Evolutionary conservation across 2,888 invertebrate genomes (phyloP).

Genomic region (Acronicta alni): DNA sequence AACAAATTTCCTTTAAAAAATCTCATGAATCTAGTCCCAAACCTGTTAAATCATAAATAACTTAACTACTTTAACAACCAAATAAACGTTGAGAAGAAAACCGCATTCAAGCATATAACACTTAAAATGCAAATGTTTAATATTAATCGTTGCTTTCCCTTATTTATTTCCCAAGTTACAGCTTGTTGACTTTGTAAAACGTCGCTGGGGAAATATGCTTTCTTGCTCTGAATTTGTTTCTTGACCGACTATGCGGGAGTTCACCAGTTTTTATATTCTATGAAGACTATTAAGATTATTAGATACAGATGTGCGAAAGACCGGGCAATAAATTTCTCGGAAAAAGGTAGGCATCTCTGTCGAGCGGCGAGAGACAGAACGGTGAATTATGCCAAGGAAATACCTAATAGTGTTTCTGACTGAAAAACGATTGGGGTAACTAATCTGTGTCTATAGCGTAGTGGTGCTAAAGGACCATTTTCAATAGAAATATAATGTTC

Average conservation of each 20-base stretch:
- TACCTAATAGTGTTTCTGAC: no score
- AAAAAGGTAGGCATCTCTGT: neutral
- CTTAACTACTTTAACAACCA: conserved; percentile 10
- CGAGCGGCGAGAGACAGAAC: no score
- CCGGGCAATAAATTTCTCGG: neutral
- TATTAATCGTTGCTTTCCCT: conserved; percentile 81
- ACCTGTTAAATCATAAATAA: conserved; percentile 1
- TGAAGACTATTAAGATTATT: conserved; percentile 20
- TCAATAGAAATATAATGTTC: no score
- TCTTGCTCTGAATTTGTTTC: conserved; percentile 79
- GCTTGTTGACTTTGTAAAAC: conserved; percentile 86
- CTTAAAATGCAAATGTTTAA: conserved; percentile 71
- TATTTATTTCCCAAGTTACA: conserved; percentile 86
- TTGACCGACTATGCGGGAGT: conserved; percentile 72
- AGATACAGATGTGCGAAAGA: neutral
- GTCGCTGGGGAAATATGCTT: conserved; percentile 85
- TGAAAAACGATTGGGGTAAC: no score
- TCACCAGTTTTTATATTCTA: conserved; percentile 49
- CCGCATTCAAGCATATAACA: conserved; percentile 49
- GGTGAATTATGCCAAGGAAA: no score
- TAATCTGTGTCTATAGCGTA: no score
- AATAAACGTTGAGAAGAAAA: conserved; percentile 53
- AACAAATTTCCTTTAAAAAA: no score
- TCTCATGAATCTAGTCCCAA: no score
- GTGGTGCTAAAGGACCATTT: no score